These are phyloP conservation scores for Tetramorium simillimum DNA, from an alignment of 1,140 invertebrate genomes.

Conservation along the genomic window DNA sequence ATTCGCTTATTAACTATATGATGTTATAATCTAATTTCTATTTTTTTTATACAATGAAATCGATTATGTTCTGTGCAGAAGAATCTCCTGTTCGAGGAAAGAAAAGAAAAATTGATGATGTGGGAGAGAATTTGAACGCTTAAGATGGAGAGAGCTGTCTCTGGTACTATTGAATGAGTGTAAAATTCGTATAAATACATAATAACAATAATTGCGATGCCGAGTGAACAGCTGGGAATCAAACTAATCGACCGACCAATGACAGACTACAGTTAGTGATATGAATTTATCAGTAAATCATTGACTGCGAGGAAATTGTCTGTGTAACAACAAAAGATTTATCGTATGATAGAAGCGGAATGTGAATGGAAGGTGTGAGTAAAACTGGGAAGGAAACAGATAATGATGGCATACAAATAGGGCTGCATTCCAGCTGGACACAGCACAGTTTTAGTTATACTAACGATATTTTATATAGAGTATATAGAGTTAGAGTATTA, in stretches of 20 bases:
- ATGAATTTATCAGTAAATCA: constrained; percentile 82
- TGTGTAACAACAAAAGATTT: constrained; percentile 76
- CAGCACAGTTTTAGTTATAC: constrained; percentile 85
- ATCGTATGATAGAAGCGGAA: constrained; percentile 58
- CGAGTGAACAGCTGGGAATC: constrained; percentile 85
- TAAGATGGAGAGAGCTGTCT: constrained; percentile 68
- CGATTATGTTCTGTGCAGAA: constrained; percentile 76
- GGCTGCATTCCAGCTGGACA: constrained; percentile 85
- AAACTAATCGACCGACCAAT: constrained; percentile 85
- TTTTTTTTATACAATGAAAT: constrained; percentile 4
- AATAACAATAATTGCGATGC: constrained; percentile 84
- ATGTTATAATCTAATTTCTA: background rate
- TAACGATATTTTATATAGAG: constrained; percentile 86
- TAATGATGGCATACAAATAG: constrained; percentile 82
- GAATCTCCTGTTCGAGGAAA: constrained; percentile 87
- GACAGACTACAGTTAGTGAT: constrained; percentile 84
- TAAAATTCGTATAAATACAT: constrained; percentile 84
- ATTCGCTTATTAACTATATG: background rate
- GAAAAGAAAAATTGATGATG: constrained; percentile 90
- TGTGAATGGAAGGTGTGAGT: constrained; percentile 48
- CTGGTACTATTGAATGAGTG: constrained; percentile 82
- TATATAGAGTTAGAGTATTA: constrained; percentile 85
- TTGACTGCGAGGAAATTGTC: constrained; percentile 79
- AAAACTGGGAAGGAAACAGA: constrained; percentile 66
- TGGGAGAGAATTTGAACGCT: constrained; percentile 82